Evolutionary conservation across 1,140 invertebrate genomes (phyloP).

Genomic region (Augochlora pura): DNA sequence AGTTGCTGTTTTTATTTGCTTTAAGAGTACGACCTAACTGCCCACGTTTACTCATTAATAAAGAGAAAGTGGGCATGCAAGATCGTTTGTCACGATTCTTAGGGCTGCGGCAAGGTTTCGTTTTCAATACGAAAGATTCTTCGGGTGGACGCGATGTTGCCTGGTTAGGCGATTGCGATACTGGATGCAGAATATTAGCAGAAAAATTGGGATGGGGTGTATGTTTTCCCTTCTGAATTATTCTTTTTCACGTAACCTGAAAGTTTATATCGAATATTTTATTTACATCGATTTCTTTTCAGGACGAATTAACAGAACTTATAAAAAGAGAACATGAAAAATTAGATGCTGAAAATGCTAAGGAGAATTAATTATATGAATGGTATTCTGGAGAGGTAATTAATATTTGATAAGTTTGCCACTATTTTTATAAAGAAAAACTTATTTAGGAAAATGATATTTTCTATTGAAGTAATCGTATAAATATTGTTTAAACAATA

Average conservation of each 20-base stretch:
- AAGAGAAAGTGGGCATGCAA: conserved; percentile 86
- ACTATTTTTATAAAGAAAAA: conserved; percentile 1
- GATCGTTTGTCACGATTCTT: conserved; percentile 81
- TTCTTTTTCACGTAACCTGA: conserved; percentile 9
- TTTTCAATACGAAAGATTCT: conserved; percentile 84
- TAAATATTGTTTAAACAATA: conserved; percentile 8
- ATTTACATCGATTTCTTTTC: conserved; percentile 9
- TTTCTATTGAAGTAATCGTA: conserved; percentile 12
- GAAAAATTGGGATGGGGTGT: conserved; percentile 92
- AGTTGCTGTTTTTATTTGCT: conserved; percentile 42
- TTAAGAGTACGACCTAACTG: conserved; percentile 85
- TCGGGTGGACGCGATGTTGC: conserved; percentile 88
- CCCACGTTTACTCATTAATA: conserved; percentile 92
- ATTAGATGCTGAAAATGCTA: conserved; percentile 71
- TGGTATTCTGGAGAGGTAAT: neutral
- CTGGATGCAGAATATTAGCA: conserved; percentile 89
- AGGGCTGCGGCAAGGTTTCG: conserved; percentile 83
- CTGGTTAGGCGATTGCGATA: conserved; percentile 93
- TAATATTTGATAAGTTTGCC: neutral
- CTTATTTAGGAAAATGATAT: neutral
- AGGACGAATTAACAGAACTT: conserved; percentile 84
- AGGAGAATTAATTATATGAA: conserved; percentile 5
- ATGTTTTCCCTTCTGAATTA: conserved; percentile 68
- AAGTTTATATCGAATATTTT: neutral
- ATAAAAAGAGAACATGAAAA: conserved; percentile 81